Base-by-base conservation (phyloP, 1,140 invertebrate genomes). In the Antheraea pernyi region DNA sequence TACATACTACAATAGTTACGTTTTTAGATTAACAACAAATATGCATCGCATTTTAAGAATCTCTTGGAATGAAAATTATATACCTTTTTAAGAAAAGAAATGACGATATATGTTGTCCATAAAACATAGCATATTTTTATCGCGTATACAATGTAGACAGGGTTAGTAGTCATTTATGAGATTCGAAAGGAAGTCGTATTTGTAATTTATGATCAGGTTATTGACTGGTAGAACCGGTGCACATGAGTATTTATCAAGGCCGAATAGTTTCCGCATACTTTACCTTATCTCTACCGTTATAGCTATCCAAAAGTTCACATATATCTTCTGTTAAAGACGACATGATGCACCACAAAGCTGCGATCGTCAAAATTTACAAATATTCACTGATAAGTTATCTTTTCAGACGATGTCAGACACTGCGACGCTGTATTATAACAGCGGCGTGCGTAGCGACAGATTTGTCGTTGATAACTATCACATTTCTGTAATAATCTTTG, bases 221-320 rank as follows among this genome's bases (percentile, higher is more conserved):
- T 53, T 53, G 46, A 77, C 76, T 75, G 68, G 72, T 73, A 73
- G 39, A 67, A 75, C 74, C 46, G 70, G 71, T 70, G 58, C 22
- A 59, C 10, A 53, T 6, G 39, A 11, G 53, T 58, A 74, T 79
- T 82, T 80, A 74, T 75, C 82, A 78, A 83, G 77, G 85, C 65
- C 71, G 48, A 42, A 70, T 67, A 60, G 66, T 77, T 88, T 89
- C 85, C 87, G 85, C 82, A 87, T 89, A 83, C 66, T 78, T 80
- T 83, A 91, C 89, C 89, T 91, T 91, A 77, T 91, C 89, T 76
- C 89, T 84, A 10, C 89, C 89, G 76, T 89, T 91, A 72, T 91
- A 91, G 71, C 85, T 91, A 70, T 91, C 86, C 75, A 91, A 82
- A 61, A 91, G 78, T 78, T 91, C 89, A 68, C 86, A 89, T 77